Conservation (phyloP, 2,888 invertebrate species). For the Melanargia galathea region DNA sequence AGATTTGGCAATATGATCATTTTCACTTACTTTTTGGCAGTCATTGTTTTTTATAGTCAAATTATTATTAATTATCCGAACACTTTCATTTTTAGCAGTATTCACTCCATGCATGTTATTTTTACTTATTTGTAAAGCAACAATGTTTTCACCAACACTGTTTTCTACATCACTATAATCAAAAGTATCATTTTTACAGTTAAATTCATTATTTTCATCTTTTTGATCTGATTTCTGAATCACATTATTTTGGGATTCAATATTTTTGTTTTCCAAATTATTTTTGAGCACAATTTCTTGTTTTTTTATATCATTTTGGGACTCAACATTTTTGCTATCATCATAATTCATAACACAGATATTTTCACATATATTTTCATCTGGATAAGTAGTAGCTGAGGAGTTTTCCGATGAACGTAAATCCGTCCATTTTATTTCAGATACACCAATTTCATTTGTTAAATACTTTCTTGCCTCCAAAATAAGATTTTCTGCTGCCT, state of each 20-base stretch:
- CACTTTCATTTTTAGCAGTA: background rate
- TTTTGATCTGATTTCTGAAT: background rate
- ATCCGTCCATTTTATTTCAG: conserved; percentile 85
- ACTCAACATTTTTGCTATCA: background rate
- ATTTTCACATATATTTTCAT: background rate
- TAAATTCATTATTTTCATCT: background rate
- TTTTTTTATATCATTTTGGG: conserved; percentile 1
- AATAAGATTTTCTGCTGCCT: conserved; percentile 91
- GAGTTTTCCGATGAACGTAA: conserved; percentile 39
- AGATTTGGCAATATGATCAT: background rate
- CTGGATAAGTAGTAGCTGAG: conserved; percentile 13
- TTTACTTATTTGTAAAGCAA: background rate
- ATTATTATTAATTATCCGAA: conserved; percentile 1
- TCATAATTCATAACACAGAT: background rate
- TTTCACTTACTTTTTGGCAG: background rate
- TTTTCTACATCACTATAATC: background rate
- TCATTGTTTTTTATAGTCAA: background rate
- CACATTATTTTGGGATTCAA: background rate
- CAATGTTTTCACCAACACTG: background rate
- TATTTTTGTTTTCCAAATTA: background rate
- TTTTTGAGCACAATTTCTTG: conserved; percentile 1
- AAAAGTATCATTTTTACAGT: background rate
- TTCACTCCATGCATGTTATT: background rate
- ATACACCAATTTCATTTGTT: conserved; percentile 88
- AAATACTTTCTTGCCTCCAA: conserved; percentile 88